Base-by-base conservation (phyloP, 2,113 vertebrate species). In the Chaetodon trifascialis region DNA sequence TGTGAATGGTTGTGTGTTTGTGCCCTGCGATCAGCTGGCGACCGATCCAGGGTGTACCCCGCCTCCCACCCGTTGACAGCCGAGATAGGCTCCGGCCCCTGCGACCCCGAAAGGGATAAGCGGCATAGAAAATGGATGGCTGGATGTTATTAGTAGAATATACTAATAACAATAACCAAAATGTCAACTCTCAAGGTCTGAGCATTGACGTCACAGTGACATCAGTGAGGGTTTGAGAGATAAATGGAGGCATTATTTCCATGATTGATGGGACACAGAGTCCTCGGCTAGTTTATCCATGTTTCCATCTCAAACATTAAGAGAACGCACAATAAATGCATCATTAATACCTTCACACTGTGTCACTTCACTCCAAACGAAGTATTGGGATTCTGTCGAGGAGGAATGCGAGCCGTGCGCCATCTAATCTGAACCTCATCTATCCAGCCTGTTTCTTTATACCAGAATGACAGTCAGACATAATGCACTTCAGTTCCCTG, bases 401-500 rank as follows among this genome's bases (percentile, higher is more conserved):
- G 63, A 46, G 9, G 12, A 67, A 62, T 73, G 19, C 30, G n/a
- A 17, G 2, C 17, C 36, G 3, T 23, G 51, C 19, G 16, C 19
- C 30, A 34, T 54, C 30, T n/a, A 16, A 58, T 64, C 42, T 80
- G n/a, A 54, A 40, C 36, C 76, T 69, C 4, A 64, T 69, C 38
- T 23, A 23, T 40, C 38, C 4, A 40, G 5, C 38, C 38, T 40
- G 38, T 73, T 51, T 71, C 10, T 54, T 59, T 46, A 52, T 1
- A 15, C 10, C 30, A 76, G 52, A 55, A 14, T 65, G 62, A 25
- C 51, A 68, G 36, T 19, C 30, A 71, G 44, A 12, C 34, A 56
- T 60, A 51, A 69, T 73, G 23, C 42, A 46, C 69, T 71, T 82
- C n/a, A 75, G 70, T 54, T 76, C 36, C 40, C 6, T 25, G n/a